Evolutionary conservation across 2,113 vertebrate genomes (phyloP), one percentile per base, ranked within the genome.

Genomic region (Indicator maculatus): DNA sequence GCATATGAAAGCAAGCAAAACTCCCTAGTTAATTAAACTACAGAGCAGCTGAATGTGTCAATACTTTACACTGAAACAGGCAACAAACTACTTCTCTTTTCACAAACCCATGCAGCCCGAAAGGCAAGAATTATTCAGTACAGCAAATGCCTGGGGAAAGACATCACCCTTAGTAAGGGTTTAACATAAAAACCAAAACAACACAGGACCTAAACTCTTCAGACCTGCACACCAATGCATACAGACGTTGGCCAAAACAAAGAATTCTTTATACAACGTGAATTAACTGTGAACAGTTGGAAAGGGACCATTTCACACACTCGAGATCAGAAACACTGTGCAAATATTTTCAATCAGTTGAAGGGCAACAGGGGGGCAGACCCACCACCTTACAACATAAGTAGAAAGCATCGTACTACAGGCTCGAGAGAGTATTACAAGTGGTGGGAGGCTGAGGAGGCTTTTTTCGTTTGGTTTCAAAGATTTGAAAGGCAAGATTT

Each of bases 331-430:
- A 79, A 65, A 26, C 72, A 15, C 18, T 27, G 60, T 36, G 83
- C 33, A 86, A 92, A 90, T 90, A 91, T 88, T 94, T 91, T 76
- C 76, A 39, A 5, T 77, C 31, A 71, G n/a, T 24, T 70, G 50
- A 73, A 83, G 50, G 59, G 67, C 67, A 90, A 28, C 23, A 74
- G 27, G 20, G 82, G 72, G 60, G 45, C 76, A 66, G 24, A 52
- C 19, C 31, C 41, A 63, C 55, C 86, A 77, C 76, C 60, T 61
- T 21, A 6, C 39, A 73, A 15, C 41, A 61, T 20, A 52, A 64
- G 38, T 45, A 10, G 36, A 59, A 86, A 15, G 60, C 23, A 63
- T 20, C 44, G 3, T 2, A 3, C 55, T 74, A 59, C 65, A 86
- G 45, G 27, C 56, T 77, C 64, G 36, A n/a, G 70, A 44, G 60